A percentile compares a stretch with the other conserved stretches of the same genome.
Evolutionary conservation across 2,888 invertebrate genomes (phyloP).

Genomic region (Rotaria socialis): DNA sequence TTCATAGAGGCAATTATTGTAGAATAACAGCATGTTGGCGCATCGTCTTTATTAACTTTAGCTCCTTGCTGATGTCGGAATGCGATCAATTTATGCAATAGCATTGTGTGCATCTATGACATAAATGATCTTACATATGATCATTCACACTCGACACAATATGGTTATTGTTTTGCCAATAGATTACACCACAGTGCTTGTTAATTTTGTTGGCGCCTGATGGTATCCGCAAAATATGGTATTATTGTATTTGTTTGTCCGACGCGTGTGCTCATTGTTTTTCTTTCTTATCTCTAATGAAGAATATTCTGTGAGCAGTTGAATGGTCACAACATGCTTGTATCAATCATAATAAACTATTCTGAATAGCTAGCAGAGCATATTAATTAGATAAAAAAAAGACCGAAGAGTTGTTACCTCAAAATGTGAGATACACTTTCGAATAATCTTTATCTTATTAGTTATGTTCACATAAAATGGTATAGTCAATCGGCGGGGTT

Average conservation of each 20-base stretch:
- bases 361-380: neutral
- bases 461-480: too few species aligned
- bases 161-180: slow-evolving; percentile 2
- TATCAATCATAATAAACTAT: slow-evolving; percentile 2
- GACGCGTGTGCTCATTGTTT: neutral
- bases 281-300: neutral
- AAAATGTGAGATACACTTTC: too few species aligned
- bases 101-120: neutral
- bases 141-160: slow-evolving; percentile 2
- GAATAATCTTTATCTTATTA: too few species aligned
- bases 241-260: neutral
- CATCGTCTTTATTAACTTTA: slow-evolving; percentile 3
- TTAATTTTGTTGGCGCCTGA: neutral
- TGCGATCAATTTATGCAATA: neutral
- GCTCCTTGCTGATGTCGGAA: neutral
- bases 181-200: neutral
- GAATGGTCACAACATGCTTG: neutral
- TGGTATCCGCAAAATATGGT: neutral
- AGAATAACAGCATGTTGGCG: neutral
- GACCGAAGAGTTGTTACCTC: too few species aligned
- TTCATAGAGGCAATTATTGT: neutral
- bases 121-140: neutral
- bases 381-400: too few species aligned
- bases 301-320: neutral
- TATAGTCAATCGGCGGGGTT: too few species aligned